A percentile compares a stretch with the other conserved stretches of the same genome.
These are phyloP conservation scores for Harpagifer antarcticus DNA, from an alignment of 2,797 vertebrate species.

Conservation along the genomic window DNA sequence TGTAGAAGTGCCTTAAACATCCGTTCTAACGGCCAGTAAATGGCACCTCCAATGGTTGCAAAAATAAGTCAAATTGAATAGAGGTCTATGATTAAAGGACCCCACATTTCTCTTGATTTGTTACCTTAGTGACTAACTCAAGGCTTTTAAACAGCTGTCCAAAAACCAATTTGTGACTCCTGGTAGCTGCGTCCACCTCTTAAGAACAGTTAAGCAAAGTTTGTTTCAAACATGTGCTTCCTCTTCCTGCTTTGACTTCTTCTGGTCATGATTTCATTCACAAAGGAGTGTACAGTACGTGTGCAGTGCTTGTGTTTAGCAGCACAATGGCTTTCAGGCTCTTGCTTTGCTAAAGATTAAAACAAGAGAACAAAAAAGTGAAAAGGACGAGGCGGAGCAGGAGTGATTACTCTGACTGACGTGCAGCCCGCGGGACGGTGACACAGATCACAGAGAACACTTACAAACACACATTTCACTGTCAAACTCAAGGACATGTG, in stretches of 20 bases:
- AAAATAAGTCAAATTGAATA: too few species aligned
- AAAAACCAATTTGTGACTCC: too few species aligned
- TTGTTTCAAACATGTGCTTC: neutral
- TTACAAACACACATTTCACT: constrained; percentile 19
- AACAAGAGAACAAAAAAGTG: constrained; percentile 36
- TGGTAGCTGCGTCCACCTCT: too few species aligned
- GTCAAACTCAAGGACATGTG: constrained; percentile 25
- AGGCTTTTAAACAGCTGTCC: too few species aligned
- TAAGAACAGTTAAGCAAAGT: too few species aligned
- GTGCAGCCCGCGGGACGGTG: constrained; percentile 16
- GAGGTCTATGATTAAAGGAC: too few species aligned
- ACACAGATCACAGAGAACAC: constrained; percentile 28
- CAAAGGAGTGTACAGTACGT: neutral
- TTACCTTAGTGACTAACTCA: too few species aligned
- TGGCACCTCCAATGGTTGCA: too few species aligned
- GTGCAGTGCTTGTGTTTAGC: neutral
- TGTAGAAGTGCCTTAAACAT: too few species aligned
- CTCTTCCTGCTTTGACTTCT: neutral
- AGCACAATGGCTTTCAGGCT: constrained; percentile 19
- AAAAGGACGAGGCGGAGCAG: constrained; percentile 38
- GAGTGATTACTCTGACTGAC: constrained; percentile 17
- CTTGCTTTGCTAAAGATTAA: constrained; percentile 25
- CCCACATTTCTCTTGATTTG: too few species aligned
- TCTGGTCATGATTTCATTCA: neutral
- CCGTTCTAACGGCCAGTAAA: too few species aligned